Base-by-base conservation (phyloP, 2,113 vertebrate species). In the Heterochromis multidens region DNA sequence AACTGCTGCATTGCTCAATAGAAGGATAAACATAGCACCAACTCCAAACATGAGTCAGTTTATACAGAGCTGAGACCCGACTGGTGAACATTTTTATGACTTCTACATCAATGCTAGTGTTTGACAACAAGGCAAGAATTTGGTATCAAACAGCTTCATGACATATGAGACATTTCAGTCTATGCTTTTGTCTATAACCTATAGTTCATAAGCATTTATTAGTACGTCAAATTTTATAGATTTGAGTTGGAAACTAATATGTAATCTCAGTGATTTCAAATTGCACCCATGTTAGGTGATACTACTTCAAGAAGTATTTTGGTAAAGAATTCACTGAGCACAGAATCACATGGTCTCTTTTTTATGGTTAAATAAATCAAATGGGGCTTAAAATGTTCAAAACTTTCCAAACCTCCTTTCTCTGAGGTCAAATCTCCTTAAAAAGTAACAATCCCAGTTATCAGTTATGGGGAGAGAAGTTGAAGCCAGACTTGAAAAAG, bases 1-100 rank as follows among this genome's bases (percentile, higher is more conserved):
- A 82, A 77, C 60, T 52, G 80, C 43, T 57, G 59, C 37, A 54
- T 89, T 89, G 80, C 82, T 82, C 80, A 90, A 90, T 76, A 81
- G 37, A 62, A 84, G 65, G 60, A 80, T 80, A 83, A 87, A 88
- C 82, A 84, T 14, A 56, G 78, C 63, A 56, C 6, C 43, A 65
- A 85, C 11, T 16, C 5, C 19, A 19, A 81, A 10, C 5, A 29
- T 3, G 23, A 65, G 33, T 43, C 40, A 43, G 12, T 43, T 43
- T 3, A 43, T 43, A 2, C 13, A 14, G 43, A 46, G 43, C 14
- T 14, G 1, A 2, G 16, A 13, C 16, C 43, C 4, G 14, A 46
- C 43, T 46, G 43, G 43, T 16, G 4, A 46, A 46, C 43, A 46
- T 46, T 14, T 46, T 46, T 16, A 46, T 6, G 43, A 46, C 43